Evolutionary conservation across 2,888 invertebrate genomes (phyloP), one percentile per base, ranked within the genome.

Genomic region (Ryuthela nishihirai): DNA sequence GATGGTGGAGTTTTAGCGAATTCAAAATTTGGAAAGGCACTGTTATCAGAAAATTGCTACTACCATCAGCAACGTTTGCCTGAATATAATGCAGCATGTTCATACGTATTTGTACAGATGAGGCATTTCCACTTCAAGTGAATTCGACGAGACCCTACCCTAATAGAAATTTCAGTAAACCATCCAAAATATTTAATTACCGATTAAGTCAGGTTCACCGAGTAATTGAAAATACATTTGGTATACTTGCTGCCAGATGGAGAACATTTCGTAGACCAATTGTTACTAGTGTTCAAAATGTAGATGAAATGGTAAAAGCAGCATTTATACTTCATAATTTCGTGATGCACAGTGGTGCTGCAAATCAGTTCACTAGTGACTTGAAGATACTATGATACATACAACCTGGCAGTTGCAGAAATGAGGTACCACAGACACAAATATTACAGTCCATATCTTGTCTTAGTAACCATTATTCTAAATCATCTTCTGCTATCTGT

Each of bases 141-240:
- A 23, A 41, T 21, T 24, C 23, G 15, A 21, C 23, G 23, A 18
- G 41, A 5, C 41, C 41, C 23, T 41, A 41, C n/a, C 41, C 41
- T 12, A 15, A 24, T 21, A 7, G 41, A 5, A 24, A 18, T 21
- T 23, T 41, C 20, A 20, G 6, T 20, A 12, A 23, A 3, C 3
- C 5, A 41, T 5, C 9, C 2, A 9, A 12, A 21, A 23, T 41
- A 3, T 41, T 23, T 24, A 41, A 41, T 21, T 41, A 41, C n/a
- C 7, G 41, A 2, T 41, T 41, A 9, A 21, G 21, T 24, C 2
- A 24, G 2, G 41, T 24, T 12, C 2, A 24, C 3, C 10, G 41
- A 3, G 24, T 41, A 3, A 41, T 41, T 21, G 41, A 41, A 41
- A 41, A 41, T 23, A 9, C 41, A 21, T 41, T 41, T 41, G 21